Conservation (phyloP, 1,140 invertebrate species). For the Meloidogyne chitwoodi region DNA sequence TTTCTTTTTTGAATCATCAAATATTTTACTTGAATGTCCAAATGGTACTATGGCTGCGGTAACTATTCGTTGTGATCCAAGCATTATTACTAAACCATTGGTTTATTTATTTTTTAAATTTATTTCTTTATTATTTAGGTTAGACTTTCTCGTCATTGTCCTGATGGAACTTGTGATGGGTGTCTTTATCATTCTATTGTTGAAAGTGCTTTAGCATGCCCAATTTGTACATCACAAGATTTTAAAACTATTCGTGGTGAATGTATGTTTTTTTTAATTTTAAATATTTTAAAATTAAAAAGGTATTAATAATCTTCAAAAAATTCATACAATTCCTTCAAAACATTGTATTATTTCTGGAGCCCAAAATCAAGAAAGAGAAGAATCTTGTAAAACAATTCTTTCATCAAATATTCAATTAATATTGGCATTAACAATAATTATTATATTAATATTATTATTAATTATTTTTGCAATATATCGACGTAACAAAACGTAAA, state of each 20-base stretch:
- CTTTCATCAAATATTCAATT: conserved; percentile 32
- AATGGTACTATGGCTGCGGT: conserved; percentile 65
- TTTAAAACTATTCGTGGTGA: conserved; percentile 65
- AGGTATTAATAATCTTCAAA: conserved; percentile 63
- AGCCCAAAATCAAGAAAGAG: conserved; percentile 39
- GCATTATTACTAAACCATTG: conserved; percentile 19
- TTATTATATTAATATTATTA: conserved; percentile 32
- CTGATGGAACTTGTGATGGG: conserved; percentile 69
- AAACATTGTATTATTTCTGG: conserved; percentile 51
- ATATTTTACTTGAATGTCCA: conserved; percentile 61
- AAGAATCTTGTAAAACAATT: conserved; percentile 31
- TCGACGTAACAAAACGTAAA: conserved; percentile 42
- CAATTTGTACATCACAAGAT: conserved; percentile 63
- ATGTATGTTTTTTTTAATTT: conserved; percentile 41
- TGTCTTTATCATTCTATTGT: conserved; percentile 67
- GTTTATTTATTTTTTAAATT: conserved; percentile 20
- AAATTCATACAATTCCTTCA: conserved; percentile 65
- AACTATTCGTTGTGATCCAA: conserved; percentile 63
- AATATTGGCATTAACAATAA: conserved; percentile 32
- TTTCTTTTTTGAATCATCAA: conserved; percentile 39
- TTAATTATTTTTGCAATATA: conserved; percentile 41
- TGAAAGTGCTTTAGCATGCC: conserved; percentile 63
- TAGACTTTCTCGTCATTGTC: conserved; percentile 64
- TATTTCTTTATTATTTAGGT: conserved; percentile 24
- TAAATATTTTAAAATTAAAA: not conserved